Conservation (phyloP, 2,797 vertebrate species). For the Hyperoplus immaculatus region DNA sequence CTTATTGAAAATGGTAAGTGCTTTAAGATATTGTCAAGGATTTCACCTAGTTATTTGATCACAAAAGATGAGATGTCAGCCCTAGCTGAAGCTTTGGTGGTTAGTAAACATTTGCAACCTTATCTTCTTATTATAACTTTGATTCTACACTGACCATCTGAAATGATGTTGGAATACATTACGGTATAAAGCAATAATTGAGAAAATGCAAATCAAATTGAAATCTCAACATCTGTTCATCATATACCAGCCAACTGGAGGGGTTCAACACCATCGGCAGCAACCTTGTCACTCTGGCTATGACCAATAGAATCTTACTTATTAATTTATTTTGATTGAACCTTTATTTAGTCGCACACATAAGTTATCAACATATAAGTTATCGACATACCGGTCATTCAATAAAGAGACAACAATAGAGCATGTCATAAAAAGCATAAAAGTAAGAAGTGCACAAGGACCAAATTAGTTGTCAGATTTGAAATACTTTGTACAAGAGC, state of each 20-base stretch:
- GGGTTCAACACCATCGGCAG: constrained; percentile 38
- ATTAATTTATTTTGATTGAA: no score
- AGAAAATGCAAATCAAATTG: constrained; percentile 19
- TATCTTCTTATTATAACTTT: not conserved
- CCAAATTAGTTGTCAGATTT: no score
- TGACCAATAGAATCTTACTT: constrained; percentile 5
- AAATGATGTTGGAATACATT: constrained; percentile 10
- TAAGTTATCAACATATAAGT: no score
- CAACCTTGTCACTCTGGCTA: constrained; percentile 13
- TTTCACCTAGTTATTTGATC: not conserved
- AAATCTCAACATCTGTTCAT: constrained; percentile 29
- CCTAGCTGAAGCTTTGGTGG: not conserved
- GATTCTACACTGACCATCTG: constrained; percentile 12
- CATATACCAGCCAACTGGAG: constrained; percentile 29
- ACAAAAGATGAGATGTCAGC: not conserved
- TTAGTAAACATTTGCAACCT: not conserved
- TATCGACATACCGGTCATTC: no score
- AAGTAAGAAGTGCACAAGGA: no score
- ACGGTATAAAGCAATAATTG: not conserved
- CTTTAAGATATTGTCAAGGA: not conserved
- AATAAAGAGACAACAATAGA: no score
- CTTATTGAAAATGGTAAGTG: not conserved
- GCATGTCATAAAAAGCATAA: no score
- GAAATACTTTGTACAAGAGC: no score
- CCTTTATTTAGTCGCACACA: no score